Conservation (phyloP, 1,140 invertebrate genomes). For the Drosophila yakuba region DNA sequence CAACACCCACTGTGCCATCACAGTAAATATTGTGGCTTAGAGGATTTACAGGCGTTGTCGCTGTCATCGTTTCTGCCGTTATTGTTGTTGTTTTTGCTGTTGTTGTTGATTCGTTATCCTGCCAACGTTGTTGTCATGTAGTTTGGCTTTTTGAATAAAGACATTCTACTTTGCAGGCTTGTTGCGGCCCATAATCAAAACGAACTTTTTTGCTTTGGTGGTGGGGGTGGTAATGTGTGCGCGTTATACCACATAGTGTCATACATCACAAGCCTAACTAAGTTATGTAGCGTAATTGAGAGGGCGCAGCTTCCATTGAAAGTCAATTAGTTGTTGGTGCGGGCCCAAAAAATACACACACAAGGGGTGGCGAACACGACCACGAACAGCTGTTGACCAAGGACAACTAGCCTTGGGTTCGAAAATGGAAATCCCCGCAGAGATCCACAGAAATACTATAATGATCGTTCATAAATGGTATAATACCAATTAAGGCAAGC, state of each 20-base stretch:
- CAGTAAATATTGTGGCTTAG: slow-evolving; percentile 70
- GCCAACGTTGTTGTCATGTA: slow-evolving; percentile 36
- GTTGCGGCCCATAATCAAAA: slow-evolving; percentile 27
- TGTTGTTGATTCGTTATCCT: slow-evolving; percentile 16
- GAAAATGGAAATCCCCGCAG: neutral
- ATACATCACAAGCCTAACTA: slow-evolving; percentile 39
- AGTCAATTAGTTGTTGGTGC: slow-evolving; percentile 59
- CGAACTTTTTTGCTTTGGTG: neutral
- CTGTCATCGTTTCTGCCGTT: slow-evolving; percentile 13
- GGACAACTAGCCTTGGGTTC: neutral
- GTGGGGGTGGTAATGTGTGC: slow-evolving; percentile 7
- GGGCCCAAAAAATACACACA: slow-evolving; percentile 7
- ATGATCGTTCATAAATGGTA: too few relatives aligned
- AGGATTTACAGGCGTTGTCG: slow-evolving; percentile 52
- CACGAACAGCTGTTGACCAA: neutral
- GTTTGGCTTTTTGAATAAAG: slow-evolving; percentile 38
- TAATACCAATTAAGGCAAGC: too few relatives aligned
- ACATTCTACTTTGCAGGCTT: slow-evolving; percentile 46
- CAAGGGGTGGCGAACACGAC: neutral
- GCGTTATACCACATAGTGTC: slow-evolving; percentile 2
- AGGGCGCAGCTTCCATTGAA: slow-evolving; percentile 35
- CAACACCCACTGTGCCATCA: slow-evolving; percentile 26
- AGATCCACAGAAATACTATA: too few relatives aligned
- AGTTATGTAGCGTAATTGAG: slow-evolving; percentile 43
- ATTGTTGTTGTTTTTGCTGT: neutral